Percentiles rank a stretch among this genome's conserved stretches.
phyloP scores from a whole-genome alignment of 2,888 invertebrate genomes.

The Caenorhabditis macrosperma region DNA sequence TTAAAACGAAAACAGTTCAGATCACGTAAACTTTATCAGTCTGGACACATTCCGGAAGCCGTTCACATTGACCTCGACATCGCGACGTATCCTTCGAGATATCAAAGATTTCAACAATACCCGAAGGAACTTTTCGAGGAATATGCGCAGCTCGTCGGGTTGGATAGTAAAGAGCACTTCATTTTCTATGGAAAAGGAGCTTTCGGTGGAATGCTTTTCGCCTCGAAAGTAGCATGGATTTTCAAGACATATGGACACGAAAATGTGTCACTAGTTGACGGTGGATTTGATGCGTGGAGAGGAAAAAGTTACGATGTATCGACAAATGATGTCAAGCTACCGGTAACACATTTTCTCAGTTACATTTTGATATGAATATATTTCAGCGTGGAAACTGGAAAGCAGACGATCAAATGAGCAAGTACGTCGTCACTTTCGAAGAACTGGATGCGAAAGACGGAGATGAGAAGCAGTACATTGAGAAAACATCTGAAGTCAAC shows the following conservation, averaged over 20 bases:
- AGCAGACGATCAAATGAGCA: conserved; percentile 55
- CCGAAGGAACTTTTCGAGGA: conserved; percentile 70
- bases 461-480: conserved; percentile 58
- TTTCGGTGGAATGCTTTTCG: conserved; percentile 75
- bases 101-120: conserved; percentile 72
- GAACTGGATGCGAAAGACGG: conserved; percentile 63
- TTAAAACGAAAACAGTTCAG: conserved; percentile 42
- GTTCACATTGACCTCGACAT: conserved; percentile 71
- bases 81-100: conserved; percentile 73
- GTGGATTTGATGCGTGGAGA: conserved; percentile 73
- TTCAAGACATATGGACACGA: conserved; percentile 76
- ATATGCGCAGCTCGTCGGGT: conserved; percentile 70
- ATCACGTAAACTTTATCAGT: conserved; percentile 58
- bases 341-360: neutral
- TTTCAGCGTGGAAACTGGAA: conserved; percentile 65
- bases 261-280: conserved; percentile 72
- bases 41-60: conserved; percentile 72
- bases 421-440: conserved; percentile 69
- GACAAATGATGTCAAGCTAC: conserved; percentile 52
- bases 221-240: conserved; percentile 72
- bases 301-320: conserved; percentile 61
- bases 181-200: conserved; percentile 74
- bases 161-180: conserved; percentile 72
- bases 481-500: conserved; percentile 67
- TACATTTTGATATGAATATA: neutral